Percentiles rank a stretch among this genome's conserved stretches.
Evolutionary conservation across 2,113 vertebrate species (phyloP).

Genomic region (Fregata magnificens): DNA sequence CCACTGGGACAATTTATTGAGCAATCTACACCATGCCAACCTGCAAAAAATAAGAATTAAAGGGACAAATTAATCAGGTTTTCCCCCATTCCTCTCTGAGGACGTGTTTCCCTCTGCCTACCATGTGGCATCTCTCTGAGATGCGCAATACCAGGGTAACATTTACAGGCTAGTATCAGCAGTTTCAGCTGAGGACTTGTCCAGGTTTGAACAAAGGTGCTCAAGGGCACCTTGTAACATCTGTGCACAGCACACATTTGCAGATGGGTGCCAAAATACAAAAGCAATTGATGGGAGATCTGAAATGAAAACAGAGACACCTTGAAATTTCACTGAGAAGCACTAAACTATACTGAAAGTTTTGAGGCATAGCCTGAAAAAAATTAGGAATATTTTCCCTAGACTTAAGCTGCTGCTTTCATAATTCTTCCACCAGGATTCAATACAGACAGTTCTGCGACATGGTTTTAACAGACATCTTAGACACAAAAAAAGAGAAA

Average conservation of each 20-base stretch:
- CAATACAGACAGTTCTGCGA: background rate
- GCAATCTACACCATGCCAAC: conserved; percentile 96
- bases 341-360: background rate
- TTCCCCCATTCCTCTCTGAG: background rate
- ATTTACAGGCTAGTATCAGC: background rate
- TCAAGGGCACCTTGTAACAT: conserved; percentile 33
- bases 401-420: background rate
- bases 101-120: background rate
- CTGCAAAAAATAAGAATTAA: conserved; percentile 65
- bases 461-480: background rate
- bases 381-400: background rate
- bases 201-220: background rate
- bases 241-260: background rate
- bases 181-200: background rate
- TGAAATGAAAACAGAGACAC: background rate
- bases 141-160: background rate
- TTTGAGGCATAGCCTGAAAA: background rate
- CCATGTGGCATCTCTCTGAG: background rate
- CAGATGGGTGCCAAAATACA: background rate
- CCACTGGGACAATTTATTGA: conserved; percentile 95
- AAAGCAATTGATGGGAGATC: background rate
- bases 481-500: background rate
- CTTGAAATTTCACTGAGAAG: background rate
- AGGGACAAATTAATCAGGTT: background rate
- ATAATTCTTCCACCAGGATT: background rate